Evolutionary conservation across 2,888 invertebrate species (phyloP).

Genomic region (Harpalus rufipes): DNA sequence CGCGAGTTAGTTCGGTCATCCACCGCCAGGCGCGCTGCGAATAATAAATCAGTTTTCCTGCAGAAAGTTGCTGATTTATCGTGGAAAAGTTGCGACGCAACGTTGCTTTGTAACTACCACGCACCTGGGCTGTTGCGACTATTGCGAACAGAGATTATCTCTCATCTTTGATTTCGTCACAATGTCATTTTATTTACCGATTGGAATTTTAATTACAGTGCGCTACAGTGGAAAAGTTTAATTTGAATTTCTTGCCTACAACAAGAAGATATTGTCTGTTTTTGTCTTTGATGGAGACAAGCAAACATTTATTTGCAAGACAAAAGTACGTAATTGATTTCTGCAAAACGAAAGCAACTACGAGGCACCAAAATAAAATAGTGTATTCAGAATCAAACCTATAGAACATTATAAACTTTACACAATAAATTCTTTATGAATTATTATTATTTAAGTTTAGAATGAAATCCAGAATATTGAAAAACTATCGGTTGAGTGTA

Average conservation of each 20-base stretch:
- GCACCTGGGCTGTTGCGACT: conserved; percentile 16
- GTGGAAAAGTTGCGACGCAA: conserved; percentile 27
- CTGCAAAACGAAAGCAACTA: no score
- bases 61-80: conserved; percentile 35
- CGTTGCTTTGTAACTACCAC: neutral
- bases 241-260: conserved; percentile 11
- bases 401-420: no score
- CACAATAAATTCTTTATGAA: no score
- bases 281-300: neutral
- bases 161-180: conserved; percentile 26
- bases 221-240: conserved; percentile 12
- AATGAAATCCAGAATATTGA: no score
- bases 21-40: conserved; percentile 19
- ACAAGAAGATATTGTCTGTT: neutral
- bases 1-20: conserved; percentile 49
- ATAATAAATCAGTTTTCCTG: conserved; percentile 48
- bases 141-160: neutral
- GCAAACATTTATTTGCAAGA: neutral
- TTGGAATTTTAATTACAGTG: conserved; percentile 11
- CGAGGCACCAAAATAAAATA: no score
- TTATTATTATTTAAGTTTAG: no score
- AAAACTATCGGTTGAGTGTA: no score
- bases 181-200: conserved; percentile 8
- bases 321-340: neutral
- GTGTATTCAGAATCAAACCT: no score